Conservation (phyloP, 2,113 vertebrate species). For the Ahaetulla prasina region DNA sequence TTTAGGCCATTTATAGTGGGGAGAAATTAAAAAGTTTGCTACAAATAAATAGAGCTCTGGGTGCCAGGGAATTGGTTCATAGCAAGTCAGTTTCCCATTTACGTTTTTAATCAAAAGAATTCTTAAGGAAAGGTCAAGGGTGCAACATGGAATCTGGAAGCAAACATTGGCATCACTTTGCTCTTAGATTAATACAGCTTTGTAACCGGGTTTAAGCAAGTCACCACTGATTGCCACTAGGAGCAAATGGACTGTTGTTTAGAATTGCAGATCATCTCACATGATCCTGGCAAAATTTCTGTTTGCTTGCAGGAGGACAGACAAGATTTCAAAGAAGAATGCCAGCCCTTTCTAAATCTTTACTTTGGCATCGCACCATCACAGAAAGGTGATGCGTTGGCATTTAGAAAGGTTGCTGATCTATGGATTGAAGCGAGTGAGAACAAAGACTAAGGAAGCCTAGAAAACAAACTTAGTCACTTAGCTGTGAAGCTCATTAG, state of each 20-base stretch:
- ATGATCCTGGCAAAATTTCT: background rate
- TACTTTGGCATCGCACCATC: background rate
- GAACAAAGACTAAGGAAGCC: background rate
- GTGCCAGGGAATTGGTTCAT: background rate
- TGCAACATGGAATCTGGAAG: background rate
- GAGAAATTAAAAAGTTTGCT: background rate
- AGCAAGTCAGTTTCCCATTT: background rate
- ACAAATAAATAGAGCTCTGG: background rate
- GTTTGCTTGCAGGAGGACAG: background rate
- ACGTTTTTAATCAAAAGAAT: background rate
- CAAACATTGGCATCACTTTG: background rate
- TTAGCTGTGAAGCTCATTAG: background rate
- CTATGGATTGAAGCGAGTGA: background rate
- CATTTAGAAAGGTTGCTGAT: background rate
- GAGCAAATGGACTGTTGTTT: background rate
- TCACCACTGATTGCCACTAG: background rate
- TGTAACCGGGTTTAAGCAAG: background rate
- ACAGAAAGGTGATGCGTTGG: background rate
- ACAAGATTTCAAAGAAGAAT: background rate
- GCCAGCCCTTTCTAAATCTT: background rate
- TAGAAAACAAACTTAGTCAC: background rate
- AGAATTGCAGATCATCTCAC: background rate
- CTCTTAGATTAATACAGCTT: background rate
- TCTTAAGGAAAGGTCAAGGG: background rate
- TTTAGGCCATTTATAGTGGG: background rate